These are phyloP conservation scores for Aspidiotus destructor DNA, from an alignment of 2,888 invertebrate genomes.

Conservation along the genomic window DNA sequence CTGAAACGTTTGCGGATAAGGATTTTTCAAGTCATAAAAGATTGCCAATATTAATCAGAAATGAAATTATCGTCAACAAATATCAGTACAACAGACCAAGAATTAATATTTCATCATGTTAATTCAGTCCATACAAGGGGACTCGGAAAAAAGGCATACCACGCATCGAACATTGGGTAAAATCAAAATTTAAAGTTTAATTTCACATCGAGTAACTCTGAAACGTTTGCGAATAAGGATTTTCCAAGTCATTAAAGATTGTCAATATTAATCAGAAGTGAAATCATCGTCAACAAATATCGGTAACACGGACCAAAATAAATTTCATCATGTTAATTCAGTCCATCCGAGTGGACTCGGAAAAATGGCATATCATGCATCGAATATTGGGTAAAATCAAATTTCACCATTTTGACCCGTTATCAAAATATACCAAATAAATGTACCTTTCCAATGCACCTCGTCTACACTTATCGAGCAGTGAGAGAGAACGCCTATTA, in stretches of 20 bases:
- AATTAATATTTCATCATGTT: constrained; percentile 36
- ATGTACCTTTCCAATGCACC: constrained; percentile 22
- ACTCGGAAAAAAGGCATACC: too few relatives aligned
- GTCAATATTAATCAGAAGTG: constrained; percentile 28
- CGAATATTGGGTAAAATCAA: too few relatives aligned
- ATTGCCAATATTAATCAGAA: constrained; percentile 25
- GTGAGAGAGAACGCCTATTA: constrained; percentile 34
- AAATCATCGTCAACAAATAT: constrained; percentile 36
- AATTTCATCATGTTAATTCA: constrained; percentile 37
- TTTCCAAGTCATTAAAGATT: too few relatives aligned
- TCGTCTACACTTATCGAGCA: constrained; percentile 3
- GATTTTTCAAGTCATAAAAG: neutral
- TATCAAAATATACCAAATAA: neutral
- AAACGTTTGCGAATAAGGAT: too few relatives aligned
- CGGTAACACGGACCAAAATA: constrained; percentile 43
- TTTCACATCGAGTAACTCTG: too few relatives aligned
- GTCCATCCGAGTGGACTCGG: too few relatives aligned
- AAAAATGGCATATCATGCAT: too few relatives aligned
- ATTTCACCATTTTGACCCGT: too few relatives aligned
- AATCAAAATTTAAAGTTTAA: too few relatives aligned
- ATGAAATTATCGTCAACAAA: constrained; percentile 28
- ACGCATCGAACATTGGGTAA: too few relatives aligned
- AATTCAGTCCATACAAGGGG: constrained; percentile 12
- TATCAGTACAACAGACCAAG: constrained; percentile 43
- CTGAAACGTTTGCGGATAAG: neutral